These are phyloP conservation scores for Agelastica alni DNA, from an alignment of 2,888 invertebrate species.

Conservation along the genomic window DNA sequence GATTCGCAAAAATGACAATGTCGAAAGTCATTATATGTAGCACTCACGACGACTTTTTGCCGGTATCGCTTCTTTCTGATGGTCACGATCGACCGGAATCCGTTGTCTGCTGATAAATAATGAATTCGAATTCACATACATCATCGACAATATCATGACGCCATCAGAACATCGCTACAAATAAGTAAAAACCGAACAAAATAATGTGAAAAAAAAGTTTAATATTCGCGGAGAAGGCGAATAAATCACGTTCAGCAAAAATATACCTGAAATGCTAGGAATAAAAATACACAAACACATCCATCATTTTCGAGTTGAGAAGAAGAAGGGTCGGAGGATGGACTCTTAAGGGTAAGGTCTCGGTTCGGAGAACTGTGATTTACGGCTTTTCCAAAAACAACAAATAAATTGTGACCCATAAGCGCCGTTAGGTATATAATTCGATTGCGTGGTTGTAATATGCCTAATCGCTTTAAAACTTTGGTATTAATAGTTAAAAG, in stretches of 20 bases:
- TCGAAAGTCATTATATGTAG: too few species aligned
- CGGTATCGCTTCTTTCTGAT: constrained; percentile 2
- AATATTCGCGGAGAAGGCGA: constrained; percentile 41
- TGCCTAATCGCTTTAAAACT: too few species aligned
- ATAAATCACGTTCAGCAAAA: constrained; percentile 43
- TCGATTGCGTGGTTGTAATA: too few species aligned
- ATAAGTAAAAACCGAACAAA: constrained; percentile 33
- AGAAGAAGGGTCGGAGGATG: constrained; percentile 42
- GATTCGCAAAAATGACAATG: too few species aligned
- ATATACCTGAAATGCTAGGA: constrained; percentile 45
- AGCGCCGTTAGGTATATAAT: too few species aligned
- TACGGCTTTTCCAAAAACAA: constrained; percentile 26
- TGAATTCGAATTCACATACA: constrained; percentile 29
- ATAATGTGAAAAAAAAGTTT: constrained; percentile 36
- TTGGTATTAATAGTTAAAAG: too few species aligned
- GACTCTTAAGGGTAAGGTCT: constrained; percentile 38
- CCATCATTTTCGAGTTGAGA: constrained; percentile 39
- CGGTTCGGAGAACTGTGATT: constrained; percentile 27
- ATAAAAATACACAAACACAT: constrained; percentile 48
- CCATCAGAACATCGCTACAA: constrained; percentile 25
- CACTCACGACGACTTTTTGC: neutral
- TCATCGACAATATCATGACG: constrained; percentile 28
- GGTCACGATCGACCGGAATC: constrained; percentile 14
- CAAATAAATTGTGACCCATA: constrained; percentile 21
- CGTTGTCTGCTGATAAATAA: constrained; percentile 18